Conservation (phyloP, 2,113 vertebrate genomes). For the Pandion haliaetus region DNA sequence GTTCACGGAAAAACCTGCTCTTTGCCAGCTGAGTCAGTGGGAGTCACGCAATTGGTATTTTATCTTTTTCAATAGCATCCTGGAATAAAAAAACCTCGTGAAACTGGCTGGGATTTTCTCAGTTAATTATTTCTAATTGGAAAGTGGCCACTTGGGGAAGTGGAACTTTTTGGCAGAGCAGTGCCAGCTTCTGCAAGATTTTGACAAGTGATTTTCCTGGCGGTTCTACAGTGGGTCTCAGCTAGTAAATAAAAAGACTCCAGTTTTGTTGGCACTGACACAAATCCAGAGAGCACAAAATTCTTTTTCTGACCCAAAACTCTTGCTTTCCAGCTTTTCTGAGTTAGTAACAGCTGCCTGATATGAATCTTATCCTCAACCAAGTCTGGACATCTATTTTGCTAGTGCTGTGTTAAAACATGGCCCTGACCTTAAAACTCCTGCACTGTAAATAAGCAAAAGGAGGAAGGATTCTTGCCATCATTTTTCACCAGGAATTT, state of each 20-base stretch:
- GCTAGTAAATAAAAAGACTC: neutral
- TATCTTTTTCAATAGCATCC: neutral
- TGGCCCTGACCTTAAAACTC: neutral
- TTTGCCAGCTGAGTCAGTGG: neutral
- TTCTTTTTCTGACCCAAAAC: neutral
- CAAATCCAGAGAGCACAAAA: neutral
- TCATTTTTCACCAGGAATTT: neutral
- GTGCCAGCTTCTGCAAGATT: neutral
- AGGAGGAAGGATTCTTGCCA: neutral
- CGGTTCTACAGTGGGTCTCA: neutral
- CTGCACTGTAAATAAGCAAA: neutral
- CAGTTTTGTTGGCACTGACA: neutral
- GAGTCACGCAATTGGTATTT: neutral
- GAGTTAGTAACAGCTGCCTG: neutral
- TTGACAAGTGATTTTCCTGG: neutral
- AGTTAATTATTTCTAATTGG: neutral
- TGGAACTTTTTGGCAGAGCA: neutral
- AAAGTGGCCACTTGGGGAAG: neutral
- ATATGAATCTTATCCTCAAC: neutral
- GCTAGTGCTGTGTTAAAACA: neutral
- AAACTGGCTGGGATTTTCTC: neutral
- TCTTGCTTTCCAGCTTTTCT: neutral
- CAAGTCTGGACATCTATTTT: neutral
- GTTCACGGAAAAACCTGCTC: neutral
- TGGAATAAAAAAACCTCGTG: neutral